Base-by-base conservation (phyloP, 2,888 invertebrate genomes). In the Cephus spinipes region DNA sequence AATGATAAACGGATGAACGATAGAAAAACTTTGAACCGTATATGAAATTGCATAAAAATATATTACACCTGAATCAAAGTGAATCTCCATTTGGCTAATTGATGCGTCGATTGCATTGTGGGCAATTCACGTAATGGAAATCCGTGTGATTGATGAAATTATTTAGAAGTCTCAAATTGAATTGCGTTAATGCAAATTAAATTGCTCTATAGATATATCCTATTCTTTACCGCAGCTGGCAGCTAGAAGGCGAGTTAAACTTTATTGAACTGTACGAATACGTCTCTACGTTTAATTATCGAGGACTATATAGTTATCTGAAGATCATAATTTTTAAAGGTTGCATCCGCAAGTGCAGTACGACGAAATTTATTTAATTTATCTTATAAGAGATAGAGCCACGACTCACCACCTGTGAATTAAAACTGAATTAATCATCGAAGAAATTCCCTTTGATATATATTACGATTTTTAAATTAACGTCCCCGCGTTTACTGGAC, bases 51-150 rank as follows among this genome's bases (percentile, higher is more conserved):
- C 55, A 55, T 23, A 23, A 12, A 23, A 1, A 15, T 23, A 23
- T 9, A 9, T 23, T 23, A 23, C 23, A 55, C 23, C 55, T 23
- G 55, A 83, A 83, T 40, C 79, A 73, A 75, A 79, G 69, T 77
- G 74, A 76, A 73, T 73, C 15, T 6, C 34, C 68, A 71, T 15
- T 31, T 73, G 78, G 79, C 77, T 77, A 74, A 73, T 78, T 79
- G 23, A 74, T 73, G 34, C 71, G 76, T 74, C 69, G 74, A 77
- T 77, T 78, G 73, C 55, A 73, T 33, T 76, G 73, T 23, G 55
- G 23, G 6, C 23, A 55, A 55, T 55, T 55, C 23, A 1, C 15
- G 23, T 55, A 55, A 55, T 55, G 55, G 23, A 55, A 23, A 23
- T 55, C 23, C 55, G 55, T 69, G 73, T 77, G 75, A 80, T 80